These are phyloP conservation scores for Spinus olivaceus DNA, from an alignment of 2,797 vertebrate genomes.

Conservation along the genomic window DNA sequence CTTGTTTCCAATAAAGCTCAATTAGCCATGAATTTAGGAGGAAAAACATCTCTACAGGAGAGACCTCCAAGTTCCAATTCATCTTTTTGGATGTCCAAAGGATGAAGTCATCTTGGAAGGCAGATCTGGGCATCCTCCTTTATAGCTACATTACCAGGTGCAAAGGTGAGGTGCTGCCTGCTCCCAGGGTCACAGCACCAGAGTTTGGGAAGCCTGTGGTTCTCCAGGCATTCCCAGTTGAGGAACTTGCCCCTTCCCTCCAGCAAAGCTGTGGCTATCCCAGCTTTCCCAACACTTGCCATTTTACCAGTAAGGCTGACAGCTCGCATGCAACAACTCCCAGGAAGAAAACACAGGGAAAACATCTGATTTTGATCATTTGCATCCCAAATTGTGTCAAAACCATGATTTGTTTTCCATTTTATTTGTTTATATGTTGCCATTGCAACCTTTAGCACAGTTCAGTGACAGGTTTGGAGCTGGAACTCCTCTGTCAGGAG, in stretches of 20 bases:
- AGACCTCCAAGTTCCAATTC: not conserved
- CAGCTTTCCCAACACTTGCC: not conserved
- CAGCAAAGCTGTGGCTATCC: rapidly evolving
- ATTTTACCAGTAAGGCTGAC: not conserved
- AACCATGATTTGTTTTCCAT: not conserved
- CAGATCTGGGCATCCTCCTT: not conserved
- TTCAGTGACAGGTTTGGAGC: not conserved
- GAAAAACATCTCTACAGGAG: not conserved
- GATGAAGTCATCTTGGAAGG: not conserved
- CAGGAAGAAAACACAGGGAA: not conserved
- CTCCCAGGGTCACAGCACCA: not conserved
- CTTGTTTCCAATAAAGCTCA: not conserved
- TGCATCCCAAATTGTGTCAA: not conserved
- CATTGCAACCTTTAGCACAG: not conserved
- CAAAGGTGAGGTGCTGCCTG: not conserved
- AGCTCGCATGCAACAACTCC: not conserved
- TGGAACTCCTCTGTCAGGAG: not conserved
- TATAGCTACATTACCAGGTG: not conserved
- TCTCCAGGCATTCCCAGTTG: not conserved
- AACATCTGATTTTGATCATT: not conserved
- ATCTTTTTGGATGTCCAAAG: not conserved
- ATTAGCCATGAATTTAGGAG: not conserved
- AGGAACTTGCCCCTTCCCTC: not conserved
- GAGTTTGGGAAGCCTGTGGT: not conserved
- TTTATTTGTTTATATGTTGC: not conserved